Conservation (phyloP, 2,113 vertebrate species). For the Phodopus roborovskii region DNA sequence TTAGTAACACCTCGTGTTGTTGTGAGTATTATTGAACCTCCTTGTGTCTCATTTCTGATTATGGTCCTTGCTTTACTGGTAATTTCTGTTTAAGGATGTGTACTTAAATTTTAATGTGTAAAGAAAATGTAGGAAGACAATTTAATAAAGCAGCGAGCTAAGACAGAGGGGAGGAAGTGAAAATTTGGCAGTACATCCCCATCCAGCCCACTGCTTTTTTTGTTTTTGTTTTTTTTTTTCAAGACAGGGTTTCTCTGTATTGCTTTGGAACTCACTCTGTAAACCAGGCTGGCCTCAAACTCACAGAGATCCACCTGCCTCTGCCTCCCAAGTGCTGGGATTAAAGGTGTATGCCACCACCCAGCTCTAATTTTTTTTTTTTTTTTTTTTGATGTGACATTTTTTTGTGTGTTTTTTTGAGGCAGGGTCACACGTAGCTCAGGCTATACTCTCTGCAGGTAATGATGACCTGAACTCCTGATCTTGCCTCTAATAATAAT, state of each 20-base stretch:
- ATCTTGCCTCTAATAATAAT: neutral
- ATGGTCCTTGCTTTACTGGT: slow-evolving; percentile 14
- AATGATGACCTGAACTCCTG: neutral
- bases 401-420: neutral
- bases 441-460: neutral
- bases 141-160: neutral
- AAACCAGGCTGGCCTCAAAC: neutral
- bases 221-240: neutral
- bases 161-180: neutral
- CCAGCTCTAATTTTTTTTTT: neutral
- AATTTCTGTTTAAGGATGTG: slow-evolving; percentile 23
- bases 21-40: slow-evolving; percentile 85
- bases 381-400: neutral
- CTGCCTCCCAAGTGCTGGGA: neutral
- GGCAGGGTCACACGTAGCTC: neutral
- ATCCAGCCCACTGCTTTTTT: neutral
- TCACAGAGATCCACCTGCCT: neutral
- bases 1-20: slow-evolving; percentile 95
- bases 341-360: neutral
- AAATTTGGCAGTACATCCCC: neutral
- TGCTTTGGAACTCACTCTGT: neutral
- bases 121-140: neutral
- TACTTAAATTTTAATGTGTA: slow-evolving; percentile 20
- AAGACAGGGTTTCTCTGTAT: neutral
- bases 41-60: neutral